A percentile compares a stretch with the other conserved stretches of the same genome.
These are phyloP conservation scores for Cottoperca gobio DNA, from an alignment of 2,797 vertebrate species.

Conservation along the genomic window DNA sequence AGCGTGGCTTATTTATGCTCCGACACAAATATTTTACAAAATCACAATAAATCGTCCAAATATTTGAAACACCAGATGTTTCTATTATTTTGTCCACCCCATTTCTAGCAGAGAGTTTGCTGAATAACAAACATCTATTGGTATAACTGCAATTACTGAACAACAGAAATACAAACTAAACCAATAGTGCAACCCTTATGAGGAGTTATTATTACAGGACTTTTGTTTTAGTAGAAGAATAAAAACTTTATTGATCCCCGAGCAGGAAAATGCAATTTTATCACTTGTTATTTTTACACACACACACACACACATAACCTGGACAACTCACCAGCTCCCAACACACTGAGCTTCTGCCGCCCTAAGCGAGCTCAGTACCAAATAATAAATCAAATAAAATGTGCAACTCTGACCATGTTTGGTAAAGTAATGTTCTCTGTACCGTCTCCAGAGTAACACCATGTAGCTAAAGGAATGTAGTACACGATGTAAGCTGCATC, in stretches of 20 bases:
- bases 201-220: background rate
- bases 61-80: background rate
- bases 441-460: constrained; percentile 4
- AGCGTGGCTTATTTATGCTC: background rate
- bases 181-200: background rate
- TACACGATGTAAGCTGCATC: background rate
- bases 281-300: too few relatives aligned
- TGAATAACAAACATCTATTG: background rate
- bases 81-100: background rate
- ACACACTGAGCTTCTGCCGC: too few relatives aligned
- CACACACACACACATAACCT: too few relatives aligned
- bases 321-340: too few relatives aligned
- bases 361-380: too few relatives aligned
- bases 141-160: background rate
- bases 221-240: too few relatives aligned
- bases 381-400: background rate
- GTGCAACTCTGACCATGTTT: background rate
- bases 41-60: too few relatives aligned
- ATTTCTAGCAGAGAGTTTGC: accelerated
- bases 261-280: too few relatives aligned
- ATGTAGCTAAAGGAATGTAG: background rate
- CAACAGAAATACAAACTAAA: background rate
- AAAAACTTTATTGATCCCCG: too few relatives aligned
- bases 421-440: background rate
- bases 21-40: background rate